Base-by-base conservation (phyloP, 2,888 invertebrate species). In the Drosophila diplacantha region DNA sequence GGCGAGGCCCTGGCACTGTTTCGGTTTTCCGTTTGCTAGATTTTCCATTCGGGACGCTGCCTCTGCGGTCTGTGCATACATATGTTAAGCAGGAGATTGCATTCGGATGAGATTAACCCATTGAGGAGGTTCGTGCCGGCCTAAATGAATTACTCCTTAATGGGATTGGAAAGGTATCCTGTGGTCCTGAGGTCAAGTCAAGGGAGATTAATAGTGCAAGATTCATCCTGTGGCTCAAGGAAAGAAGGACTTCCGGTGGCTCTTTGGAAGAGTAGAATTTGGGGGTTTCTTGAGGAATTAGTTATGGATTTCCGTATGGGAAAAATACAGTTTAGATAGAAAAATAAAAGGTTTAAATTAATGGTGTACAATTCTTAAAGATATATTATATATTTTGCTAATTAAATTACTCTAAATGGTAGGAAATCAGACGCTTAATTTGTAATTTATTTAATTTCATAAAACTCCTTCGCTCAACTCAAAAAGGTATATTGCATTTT, bases 41-140 rank as follows among this genome's bases (percentile, higher is more conserved):
- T 16, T 22, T 29, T 14, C 38, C 54, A 26, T 39, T 52, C 47
- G 22, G 51, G 51, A 44, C 18, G 22, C 35, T 37, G 56, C n/a
- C 31, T 43, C 43, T 61, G 71, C 44, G 73, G 65, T 66, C 59
- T 32, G 35, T 75, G 62, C 68, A 71, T 69, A 53, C 54, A 55
- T 61, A 67, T 67, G 54, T 51, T 66, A 53, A 59, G 49, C 66
- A 53, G 51, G 47, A 34, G 37, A 59, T 66, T 59, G 49, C 66
- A 49, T 49, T 59, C 14, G 66, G 46, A 50, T 44, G 66, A 50
- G 66, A 66, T 66, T 59, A 66, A 53, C 66, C 57, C 65, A 64
- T 64, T 65, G 63, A 65, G 54, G 62, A 37, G 47, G 31, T 26
- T 46, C 20, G 41, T 4, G 31, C 9, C 18, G 29, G 8, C 34